phyloP scores from a whole-genome alignment of 2,888 invertebrate genomes.

The Nezara viridula region DNA sequence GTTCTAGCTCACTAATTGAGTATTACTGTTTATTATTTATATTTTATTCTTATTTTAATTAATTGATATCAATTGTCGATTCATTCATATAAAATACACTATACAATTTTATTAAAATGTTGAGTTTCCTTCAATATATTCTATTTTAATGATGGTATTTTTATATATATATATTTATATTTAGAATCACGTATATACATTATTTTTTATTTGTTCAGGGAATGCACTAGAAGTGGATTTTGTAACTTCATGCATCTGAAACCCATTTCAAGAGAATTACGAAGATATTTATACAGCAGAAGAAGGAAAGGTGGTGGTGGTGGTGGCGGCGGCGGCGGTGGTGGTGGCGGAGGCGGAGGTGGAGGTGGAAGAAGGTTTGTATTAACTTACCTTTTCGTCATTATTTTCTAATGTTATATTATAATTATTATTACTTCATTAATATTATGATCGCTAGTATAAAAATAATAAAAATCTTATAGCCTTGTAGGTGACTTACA shows the following conservation, averaged over 20 bases:
- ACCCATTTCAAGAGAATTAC: constrained; percentile 94
- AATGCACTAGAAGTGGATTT: constrained; percentile 98
- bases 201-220: constrained; percentile 71
- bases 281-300: constrained; percentile 78
- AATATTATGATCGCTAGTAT: too few relatives aligned
- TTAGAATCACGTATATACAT: neutral
- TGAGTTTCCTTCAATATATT: neutral
- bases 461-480: too few relatives aligned
- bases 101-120: neutral
- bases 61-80: neutral
- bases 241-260: constrained; percentile 99
- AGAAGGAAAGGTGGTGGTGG: constrained; percentile 67
- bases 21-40: neutral
- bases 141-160: neutral
- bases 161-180: neutral
- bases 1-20: neutral
- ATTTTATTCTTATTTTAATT: neutral
- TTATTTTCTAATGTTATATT: too few relatives aligned
- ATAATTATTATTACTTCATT: too few relatives aligned
- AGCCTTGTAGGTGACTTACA: too few relatives aligned
- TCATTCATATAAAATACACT: neutral
- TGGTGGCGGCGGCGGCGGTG: constrained; percentile 56
- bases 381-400: neutral
- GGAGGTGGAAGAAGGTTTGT: constrained; percentile 53
- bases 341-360: constrained; percentile 45